Percentiles rank a stretch among this genome's conserved stretches.
phyloP scores from a whole-genome alignment of 2,888 invertebrate species.

The Xanthorhoe spadicearia region DNA sequence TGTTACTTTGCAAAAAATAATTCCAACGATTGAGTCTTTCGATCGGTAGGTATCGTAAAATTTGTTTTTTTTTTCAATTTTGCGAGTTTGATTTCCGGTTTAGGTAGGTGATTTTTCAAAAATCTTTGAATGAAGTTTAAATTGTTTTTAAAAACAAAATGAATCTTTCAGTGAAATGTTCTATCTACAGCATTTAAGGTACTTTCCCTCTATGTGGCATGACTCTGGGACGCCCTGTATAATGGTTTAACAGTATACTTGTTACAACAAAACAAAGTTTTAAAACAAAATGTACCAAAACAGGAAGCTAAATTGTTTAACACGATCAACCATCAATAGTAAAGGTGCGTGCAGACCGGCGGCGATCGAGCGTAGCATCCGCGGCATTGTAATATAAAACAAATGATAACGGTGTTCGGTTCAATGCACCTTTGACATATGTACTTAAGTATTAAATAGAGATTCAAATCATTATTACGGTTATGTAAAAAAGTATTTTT shows the following conservation, averaged over 20 bases:
- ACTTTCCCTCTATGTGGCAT: no score
- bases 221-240: no score
- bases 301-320: constrained; percentile 52
- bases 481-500: background rate
- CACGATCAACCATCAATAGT: constrained; percentile 55
- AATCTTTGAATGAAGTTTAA: no score
- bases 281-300: constrained; percentile 30
- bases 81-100: no score
- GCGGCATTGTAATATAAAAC: constrained; percentile 68
- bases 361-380: constrained; percentile 71
- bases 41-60: no score
- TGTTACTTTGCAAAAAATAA: no score
- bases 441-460: constrained; percentile 12
- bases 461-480: constrained; percentile 21
- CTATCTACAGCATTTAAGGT: no score
- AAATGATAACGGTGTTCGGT: constrained; percentile 56
- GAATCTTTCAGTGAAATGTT: no score
- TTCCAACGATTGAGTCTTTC: no score
- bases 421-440: constrained; percentile 47
- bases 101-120: no score
- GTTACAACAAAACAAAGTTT: background rate
- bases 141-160: no score
- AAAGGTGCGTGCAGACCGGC: constrained; percentile 57
- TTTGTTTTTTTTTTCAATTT: no score
- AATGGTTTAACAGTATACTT: background rate